Base-by-base conservation (phyloP, 2,113 vertebrate genomes). In the Labrus mixtus region DNA sequence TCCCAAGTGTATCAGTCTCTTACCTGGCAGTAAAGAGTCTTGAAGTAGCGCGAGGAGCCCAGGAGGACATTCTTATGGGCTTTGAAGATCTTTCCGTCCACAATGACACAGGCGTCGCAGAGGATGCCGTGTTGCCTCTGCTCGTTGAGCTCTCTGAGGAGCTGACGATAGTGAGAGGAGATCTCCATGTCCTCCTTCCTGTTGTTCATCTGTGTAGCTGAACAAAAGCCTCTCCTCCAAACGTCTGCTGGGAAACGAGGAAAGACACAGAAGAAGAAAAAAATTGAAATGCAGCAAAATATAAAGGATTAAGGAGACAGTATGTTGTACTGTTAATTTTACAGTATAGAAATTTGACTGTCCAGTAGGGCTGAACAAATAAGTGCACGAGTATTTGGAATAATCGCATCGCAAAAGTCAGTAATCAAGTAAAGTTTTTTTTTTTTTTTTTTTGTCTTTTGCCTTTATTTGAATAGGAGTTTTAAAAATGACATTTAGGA, bases 161-260 rank as follows among this genome's bases (percentile, higher is more conserved):
- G 96, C 67, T 97, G 98, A 65, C 96, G 96, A 92, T 99, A 99
- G 94, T 99, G 98, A 93, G 97, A 98, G 61, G 97, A 89, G 87
- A 99, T 99, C 94, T 99, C 98, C 98, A 99, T 99, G 83, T 98
- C 97, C 96, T 98, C 98, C 93, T 97, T 97, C 77, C 96, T 95
- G 95, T 97, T 96, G 95, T 97, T 97, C 97, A 99, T 98, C 61
- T 93, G 97, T 95, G 91, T 94, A 92, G 91, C 89, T 87, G 90
- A 92, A 92, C 85, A 84, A 91, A 67, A 87, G 92, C 93, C 93
- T 92, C 93, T 94, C 92, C 94, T 96, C 95, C 85, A 91, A 88
- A 93, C 84, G 89, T 93, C 96, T 98, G 95, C 71, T 10, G 64
- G 56, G 37, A 87, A 58, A 87, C 11, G 4, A 84, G 67, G 79